Evolutionary conservation across 2,113 vertebrate species (phyloP).

Genomic region (Potamarius usumacintae): DNA sequence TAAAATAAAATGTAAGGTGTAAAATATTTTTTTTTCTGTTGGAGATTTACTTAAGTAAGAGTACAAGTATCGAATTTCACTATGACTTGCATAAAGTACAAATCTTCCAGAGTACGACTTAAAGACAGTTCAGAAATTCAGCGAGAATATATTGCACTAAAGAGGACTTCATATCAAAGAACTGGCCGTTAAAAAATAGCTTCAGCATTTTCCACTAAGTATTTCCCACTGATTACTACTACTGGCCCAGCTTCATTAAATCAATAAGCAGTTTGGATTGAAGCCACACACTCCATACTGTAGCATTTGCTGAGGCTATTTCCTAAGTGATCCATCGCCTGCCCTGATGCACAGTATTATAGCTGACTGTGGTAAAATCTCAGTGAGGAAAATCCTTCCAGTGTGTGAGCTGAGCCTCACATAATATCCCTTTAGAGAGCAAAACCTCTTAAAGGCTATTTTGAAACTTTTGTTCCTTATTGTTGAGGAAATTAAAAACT

Average conservation of each 20-base stretch:
- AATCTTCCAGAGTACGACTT: neutral
- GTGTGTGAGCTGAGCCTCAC: neutral
- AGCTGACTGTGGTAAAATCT: neutral
- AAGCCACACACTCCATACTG: neutral
- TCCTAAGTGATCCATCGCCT: neutral
- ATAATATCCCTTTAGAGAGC: conserved; percentile 49
- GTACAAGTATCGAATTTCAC: neutral
- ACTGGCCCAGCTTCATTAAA: neutral
- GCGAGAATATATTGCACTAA: neutral
- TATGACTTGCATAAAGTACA: neutral
- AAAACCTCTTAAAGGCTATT: conserved; percentile 39
- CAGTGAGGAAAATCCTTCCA: neutral
- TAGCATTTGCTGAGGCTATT: neutral
- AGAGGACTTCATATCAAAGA: neutral
- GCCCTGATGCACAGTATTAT: neutral
- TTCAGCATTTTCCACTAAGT: neutral
- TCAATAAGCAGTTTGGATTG: neutral
- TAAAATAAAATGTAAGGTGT: too few species aligned
- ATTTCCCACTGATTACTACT: neutral
- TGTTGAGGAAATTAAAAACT: too few species aligned
- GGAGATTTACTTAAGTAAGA: neutral
- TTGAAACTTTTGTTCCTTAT: neutral
- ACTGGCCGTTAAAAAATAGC: neutral
- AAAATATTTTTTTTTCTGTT: neutral
- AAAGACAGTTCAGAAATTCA: neutral